Evolutionary conservation across 2,888 invertebrate species (phyloP), one percentile per base, ranked within the genome.

Genomic region (Pandemis cinnamomeana): DNA sequence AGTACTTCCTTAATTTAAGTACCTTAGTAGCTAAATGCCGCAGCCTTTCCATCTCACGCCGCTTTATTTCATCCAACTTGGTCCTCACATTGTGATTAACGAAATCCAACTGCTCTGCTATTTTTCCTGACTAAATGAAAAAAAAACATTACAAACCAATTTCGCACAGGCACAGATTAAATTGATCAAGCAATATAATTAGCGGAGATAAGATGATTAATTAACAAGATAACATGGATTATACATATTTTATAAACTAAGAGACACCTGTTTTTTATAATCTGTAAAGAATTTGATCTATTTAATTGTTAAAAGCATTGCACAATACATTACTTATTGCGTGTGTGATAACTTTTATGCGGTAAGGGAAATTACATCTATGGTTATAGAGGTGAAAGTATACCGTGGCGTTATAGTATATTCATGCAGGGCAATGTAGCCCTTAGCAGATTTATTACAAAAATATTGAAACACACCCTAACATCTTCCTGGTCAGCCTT

Each of bases 41-140:
- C 53, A 99, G 93, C 80, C 99, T 95, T 63, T 97, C 96, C 72
- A 99, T 85, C 92, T 99, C 99, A 6, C 96, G 95, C 61, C 99
- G 95, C 89, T 99, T 99, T 61, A 99, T 95, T 93, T 99, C 99
- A 86, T 99, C 99, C 76, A 99, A 91, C 86, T 97, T 96, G 0
- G 97, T 96, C 78, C 99, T 95, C 0, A 99, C 96, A 82, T 97
- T 96, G 87, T 98, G 98, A 84, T 96, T 96, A 0, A 99, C 98
- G 86, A 97, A 97, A 83, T 98, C 97, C 72, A 99, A 91, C 85
- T 99, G 97, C 77, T 97, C 96, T 0, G 99, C 98, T 79, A 99
- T 98, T 89, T 97, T 97, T 0, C 99, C 46, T 41, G 74, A 74
- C 71, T 71, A 55, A 36, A 70, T n/a, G 41, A 10, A 63, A 5